Evolutionary conservation across 2,888 invertebrate genomes (phyloP).

Genomic region (Polyommatus icarus): DNA sequence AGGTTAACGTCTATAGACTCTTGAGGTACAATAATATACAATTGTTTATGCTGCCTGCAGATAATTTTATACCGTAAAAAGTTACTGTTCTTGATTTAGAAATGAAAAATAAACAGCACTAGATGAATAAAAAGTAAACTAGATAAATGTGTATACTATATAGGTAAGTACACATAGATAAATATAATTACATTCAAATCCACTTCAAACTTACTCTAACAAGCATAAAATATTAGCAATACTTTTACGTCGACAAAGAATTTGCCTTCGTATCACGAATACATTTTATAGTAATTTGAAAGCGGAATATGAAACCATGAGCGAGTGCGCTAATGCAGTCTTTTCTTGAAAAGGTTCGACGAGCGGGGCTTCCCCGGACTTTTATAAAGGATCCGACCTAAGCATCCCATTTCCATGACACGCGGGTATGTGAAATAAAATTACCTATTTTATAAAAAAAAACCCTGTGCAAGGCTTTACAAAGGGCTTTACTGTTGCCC

Average conservation of each 20-base stretch:
- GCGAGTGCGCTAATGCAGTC: conserved; percentile 21
- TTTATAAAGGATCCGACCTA: conserved; percentile 8
- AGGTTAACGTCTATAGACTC: too few species aligned
- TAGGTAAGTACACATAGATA: neutral
- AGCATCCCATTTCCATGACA: conserved; percentile 15
- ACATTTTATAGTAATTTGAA: conserved; percentile 10
- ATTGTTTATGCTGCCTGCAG: too few species aligned
- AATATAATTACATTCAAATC: neutral
- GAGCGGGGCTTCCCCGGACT: neutral
- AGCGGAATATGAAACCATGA: conserved; percentile 6
- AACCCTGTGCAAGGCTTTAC: neutral
- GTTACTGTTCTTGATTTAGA: neutral
- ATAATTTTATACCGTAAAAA: too few species aligned
- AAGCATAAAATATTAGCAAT: neutral
- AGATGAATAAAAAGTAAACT: neutral
- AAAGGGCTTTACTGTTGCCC: neutral
- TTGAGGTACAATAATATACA: too few species aligned
- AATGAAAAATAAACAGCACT: neutral
- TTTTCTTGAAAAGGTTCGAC: conserved; percentile 24
- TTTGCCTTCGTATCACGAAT: conserved; percentile 1
- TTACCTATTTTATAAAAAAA: neutral
- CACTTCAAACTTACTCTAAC: neutral
- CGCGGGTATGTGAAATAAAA: neutral
- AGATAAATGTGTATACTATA: neutral
- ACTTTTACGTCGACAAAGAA: neutral